Conservation (phyloP, 2,797 vertebrate species). For the Oreonectes daqikongensis region DNA sequence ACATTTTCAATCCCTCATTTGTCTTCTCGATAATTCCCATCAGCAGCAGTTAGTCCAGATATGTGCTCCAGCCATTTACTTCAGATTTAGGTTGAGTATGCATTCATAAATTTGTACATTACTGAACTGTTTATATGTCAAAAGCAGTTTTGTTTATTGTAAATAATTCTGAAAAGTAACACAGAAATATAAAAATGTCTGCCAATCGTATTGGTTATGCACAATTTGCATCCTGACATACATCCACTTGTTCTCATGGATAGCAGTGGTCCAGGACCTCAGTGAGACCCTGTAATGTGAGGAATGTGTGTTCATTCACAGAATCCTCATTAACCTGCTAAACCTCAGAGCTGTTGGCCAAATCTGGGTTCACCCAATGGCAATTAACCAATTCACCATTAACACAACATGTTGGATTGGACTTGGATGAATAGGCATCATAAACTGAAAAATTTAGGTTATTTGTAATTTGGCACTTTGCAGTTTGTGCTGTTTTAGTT, state of each 20-base stretch:
- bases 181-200: too few relatives aligned
- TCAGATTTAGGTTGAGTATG: background rate
- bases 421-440: slow-evolving; percentile 53
- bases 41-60: background rate
- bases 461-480: slow-evolving; percentile 54
- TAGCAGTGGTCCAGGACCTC: background rate
- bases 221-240: background rate
- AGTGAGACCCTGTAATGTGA: slow-evolving; percentile 15
- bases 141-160: background rate
- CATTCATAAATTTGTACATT: background rate
- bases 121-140: too few relatives aligned
- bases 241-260: too few relatives aligned
- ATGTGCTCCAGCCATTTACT: background rate
- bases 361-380: slow-evolving; percentile 36
- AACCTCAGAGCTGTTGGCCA: slow-evolving; percentile 19
- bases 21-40: slow-evolving; percentile 1
- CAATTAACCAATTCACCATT: slow-evolving; percentile 61
- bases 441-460: slow-evolving; percentile 33
- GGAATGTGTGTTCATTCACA: slow-evolving; percentile 33
- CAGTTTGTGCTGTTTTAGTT: slow-evolving; percentile 65
- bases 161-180: too few relatives aligned
- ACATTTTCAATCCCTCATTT: background rate
- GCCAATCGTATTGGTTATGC: too few relatives aligned
- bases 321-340: slow-evolving; percentile 27
- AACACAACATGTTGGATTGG: slow-evolving; percentile 68